A percentile compares a stretch with the other conserved stretches of the same genome.
phyloP scores from a whole-genome alignment of 2,888 invertebrate species.

The Drosophila macrospina region DNA sequence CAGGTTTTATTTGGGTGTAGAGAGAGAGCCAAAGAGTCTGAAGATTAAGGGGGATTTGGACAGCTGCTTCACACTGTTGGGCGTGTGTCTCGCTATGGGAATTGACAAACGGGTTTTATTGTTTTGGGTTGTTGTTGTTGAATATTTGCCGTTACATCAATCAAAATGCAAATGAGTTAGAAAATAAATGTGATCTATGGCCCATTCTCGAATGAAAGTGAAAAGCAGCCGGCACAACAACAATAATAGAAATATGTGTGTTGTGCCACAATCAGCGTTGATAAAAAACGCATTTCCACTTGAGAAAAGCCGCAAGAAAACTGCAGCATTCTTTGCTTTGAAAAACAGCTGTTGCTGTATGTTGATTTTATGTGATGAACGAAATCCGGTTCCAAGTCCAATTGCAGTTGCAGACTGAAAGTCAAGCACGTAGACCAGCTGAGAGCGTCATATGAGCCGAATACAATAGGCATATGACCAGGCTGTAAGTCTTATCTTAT shows the following conservation, averaged over 20 bases:
- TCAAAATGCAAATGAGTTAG: constrained; percentile 62
- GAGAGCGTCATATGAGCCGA: constrained; percentile 44
- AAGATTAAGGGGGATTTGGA: constrained; percentile 8
- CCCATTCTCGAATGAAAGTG: constrained; percentile 59
- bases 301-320: constrained; percentile 15
- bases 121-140: constrained; percentile 9
- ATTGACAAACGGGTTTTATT: constrained; percentile 61
- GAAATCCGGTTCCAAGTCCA: constrained; percentile 25
- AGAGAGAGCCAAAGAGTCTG: constrained; percentile 25
- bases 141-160: constrained; percentile 64
- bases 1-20: no score
- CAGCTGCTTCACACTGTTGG: constrained; percentile 26
- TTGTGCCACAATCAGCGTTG: constrained; percentile 26
- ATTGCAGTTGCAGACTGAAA: constrained; percentile 46
- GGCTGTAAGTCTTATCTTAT: constrained; percentile 56
- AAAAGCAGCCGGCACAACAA: constrained; percentile 38
- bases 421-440: constrained; percentile 61
- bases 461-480: constrained; percentile 50
- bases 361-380: background rate
- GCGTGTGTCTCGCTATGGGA: constrained; percentile 54
- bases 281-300: constrained; percentile 36
- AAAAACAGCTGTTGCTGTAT: constrained; percentile 21
- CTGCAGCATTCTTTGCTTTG: constrained; percentile 52
- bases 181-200: constrained; percentile 48
- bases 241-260: background rate